Conservation (phyloP, 2,888 invertebrate species). For the Eudasyphora cyanicolor region DNA sequence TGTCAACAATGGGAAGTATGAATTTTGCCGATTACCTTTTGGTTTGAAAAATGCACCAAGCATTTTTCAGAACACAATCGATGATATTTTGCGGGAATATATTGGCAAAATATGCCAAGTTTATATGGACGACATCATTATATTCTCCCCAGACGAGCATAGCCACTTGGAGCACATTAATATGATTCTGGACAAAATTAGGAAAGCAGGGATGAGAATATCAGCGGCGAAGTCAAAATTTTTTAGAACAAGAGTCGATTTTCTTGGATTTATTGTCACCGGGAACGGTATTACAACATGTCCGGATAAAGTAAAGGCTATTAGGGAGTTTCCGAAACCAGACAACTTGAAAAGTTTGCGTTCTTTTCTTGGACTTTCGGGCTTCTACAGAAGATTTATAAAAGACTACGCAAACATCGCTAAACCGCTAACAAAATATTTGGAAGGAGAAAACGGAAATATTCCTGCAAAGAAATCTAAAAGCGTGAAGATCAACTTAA, state of each 20-base stretch:
- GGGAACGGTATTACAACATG: conserved; percentile 4
- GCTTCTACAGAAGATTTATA: conserved; percentile 8
- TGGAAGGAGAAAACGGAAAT: conserved; percentile 20
- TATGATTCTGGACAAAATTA: conserved; percentile 1
- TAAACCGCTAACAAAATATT: conserved; percentile 8
- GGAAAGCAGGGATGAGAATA: background rate
- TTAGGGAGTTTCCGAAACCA: background rate
- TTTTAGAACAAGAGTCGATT: conserved; percentile 23
- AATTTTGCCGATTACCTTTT: too few relatives aligned
- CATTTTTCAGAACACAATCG: too few relatives aligned
- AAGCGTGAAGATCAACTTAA: too few relatives aligned
- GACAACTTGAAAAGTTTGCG: background rate
- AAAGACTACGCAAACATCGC: too few relatives aligned
- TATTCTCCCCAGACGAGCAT: conserved; percentile 17
- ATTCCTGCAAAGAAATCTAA: too few relatives aligned
- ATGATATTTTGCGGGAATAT: too few relatives aligned
- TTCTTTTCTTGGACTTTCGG: conserved; percentile 21
- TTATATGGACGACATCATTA: conserved; percentile 37
- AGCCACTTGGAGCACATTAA: background rate
- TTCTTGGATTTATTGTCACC: background rate
- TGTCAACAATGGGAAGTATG: too few relatives aligned
- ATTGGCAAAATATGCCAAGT: too few relatives aligned
- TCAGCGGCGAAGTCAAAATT: too few relatives aligned
- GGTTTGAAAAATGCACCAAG: too few relatives aligned
- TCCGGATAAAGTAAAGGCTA: conserved; percentile 7